phyloP scores from a whole-genome alignment of 2,888 invertebrate genomes.

The Congeria kusceri region DNA sequence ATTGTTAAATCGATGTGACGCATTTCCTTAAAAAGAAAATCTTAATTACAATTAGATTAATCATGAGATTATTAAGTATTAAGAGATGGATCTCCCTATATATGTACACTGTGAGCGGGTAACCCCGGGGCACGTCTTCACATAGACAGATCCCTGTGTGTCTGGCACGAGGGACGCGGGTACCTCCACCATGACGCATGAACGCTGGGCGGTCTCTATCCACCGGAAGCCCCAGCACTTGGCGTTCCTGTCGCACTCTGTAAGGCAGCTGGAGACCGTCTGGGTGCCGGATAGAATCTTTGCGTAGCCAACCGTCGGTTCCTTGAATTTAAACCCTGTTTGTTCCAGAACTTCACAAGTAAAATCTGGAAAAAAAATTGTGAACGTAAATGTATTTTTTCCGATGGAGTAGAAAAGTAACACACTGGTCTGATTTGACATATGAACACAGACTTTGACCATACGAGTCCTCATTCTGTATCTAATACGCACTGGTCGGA shows the following conservation, averaged over 20 bases:
- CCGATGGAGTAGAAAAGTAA: too few species aligned
- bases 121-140: slow-evolving; percentile 70
- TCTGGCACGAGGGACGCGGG: slow-evolving; percentile 50
- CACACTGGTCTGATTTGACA: too few species aligned
- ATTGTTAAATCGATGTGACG: too few species aligned
- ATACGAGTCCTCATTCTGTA: too few species aligned
- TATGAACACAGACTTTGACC: too few species aligned
- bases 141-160: slow-evolving; percentile 62
- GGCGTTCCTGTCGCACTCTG: slow-evolving; percentile 34
- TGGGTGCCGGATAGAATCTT: slow-evolving; percentile 35
- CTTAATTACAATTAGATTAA: too few species aligned
- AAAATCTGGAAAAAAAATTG: slow-evolving; percentile 48
- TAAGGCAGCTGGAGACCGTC: slow-evolving; percentile 33
- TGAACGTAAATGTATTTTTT: too few species aligned
- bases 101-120: not conserved
- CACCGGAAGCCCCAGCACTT: slow-evolving; percentile 52
- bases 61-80: not conserved
- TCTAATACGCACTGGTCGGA: too few species aligned
- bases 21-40: too few species aligned
- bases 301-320: slow-evolving; percentile 12
- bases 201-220: slow-evolving; percentile 11
- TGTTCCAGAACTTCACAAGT: slow-evolving; percentile 28
- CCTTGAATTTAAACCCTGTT: not conserved
- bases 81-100: not conserved
- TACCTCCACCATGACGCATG: slow-evolving; percentile 56